Conservation (phyloP, 92 coral and sea anemone species). For the Muricea muricata region DNA sequence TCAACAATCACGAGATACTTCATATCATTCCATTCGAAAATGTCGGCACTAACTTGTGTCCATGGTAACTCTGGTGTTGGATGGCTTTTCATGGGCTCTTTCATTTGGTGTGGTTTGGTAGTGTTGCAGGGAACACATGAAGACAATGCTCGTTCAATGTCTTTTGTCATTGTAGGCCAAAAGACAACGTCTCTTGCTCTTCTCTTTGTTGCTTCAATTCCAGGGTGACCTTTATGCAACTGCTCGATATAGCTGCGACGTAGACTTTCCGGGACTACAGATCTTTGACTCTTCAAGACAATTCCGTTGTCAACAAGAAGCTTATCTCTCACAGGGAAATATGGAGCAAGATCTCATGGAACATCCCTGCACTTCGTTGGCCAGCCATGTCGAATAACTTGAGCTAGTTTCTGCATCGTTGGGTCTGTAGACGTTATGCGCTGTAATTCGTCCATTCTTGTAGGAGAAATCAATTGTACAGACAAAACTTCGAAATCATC, state of each 20-base stretch:
- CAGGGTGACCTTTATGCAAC: slow-evolving; percentile 47
- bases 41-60: slow-evolving; percentile 27
- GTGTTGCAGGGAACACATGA: slow-evolving; percentile 31
- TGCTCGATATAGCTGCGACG: slow-evolving; percentile 11
- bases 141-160: slow-evolving; percentile 24
- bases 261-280: slow-evolving; percentile 34
- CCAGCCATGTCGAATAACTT: slow-evolving; percentile 31
- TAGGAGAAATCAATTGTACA: slow-evolving; percentile 32
- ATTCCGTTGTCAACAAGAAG: slow-evolving; percentile 22
- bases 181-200: slow-evolving; percentile 39
- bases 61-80: slow-evolving; percentile 32
- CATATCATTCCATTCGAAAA: slow-evolving; percentile 27
- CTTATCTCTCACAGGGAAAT: slow-evolving; percentile 48
- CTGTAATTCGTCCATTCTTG: slow-evolving; percentile 40
- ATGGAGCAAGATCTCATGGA: slow-evolving; percentile 25
- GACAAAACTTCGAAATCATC: slow-evolving; percentile 30
- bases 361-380: slow-evolving; percentile 28
- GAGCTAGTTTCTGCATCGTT: slow-evolving; percentile 34
- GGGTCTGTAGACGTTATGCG: slow-evolving; percentile 38
- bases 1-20: slow-evolving; percentile 33
- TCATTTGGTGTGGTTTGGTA: slow-evolving; percentile 40
- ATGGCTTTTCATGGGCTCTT: slow-evolving; percentile 37
- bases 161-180: slow-evolving; percentile 49
- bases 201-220: slow-evolving; percentile 59
- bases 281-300: slow-evolving; percentile 50